These are phyloP conservation scores for Tetragnatha versicolor DNA, from an alignment of 1,140 invertebrate species.

Conservation along the genomic window DNA sequence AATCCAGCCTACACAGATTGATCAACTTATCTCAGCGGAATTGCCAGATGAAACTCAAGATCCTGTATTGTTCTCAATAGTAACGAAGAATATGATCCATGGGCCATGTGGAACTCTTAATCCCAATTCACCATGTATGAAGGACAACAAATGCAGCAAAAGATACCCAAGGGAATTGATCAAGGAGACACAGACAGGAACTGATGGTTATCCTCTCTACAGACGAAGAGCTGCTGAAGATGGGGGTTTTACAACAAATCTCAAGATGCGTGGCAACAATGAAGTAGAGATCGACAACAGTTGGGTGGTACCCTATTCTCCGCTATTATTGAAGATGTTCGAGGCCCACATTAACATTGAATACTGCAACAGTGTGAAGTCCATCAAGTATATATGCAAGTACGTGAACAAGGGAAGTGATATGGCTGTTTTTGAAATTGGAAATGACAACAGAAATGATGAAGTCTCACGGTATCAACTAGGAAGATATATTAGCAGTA, in stretches of 20 bases:
- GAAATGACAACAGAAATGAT: constrained; percentile 53
- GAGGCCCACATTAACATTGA: constrained; percentile 59
- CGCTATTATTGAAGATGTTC: constrained; percentile 45
- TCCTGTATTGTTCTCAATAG: constrained; percentile 46
- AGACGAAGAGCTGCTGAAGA: constrained; percentile 57
- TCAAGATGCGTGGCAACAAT: background rate
- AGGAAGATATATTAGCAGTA: constrained; percentile 57
- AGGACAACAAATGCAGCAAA: constrained; percentile 56
- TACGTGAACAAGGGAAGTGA: constrained; percentile 59
- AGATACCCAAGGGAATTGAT: constrained; percentile 35
- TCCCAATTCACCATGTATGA: constrained; percentile 56
- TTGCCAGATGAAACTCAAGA: constrained; percentile 31
- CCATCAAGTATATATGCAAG: constrained; percentile 65
- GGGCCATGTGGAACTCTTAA: constrained; percentile 58
- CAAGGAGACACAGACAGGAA: constrained; percentile 1
- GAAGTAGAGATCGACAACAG: constrained; percentile 63
- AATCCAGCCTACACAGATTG: constrained; percentile 23
- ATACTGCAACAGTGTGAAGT: constrained; percentile 53
- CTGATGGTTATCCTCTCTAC: constrained; percentile 59
- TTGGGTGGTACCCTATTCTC: constrained; percentile 57
- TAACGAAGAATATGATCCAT: constrained; percentile 58
- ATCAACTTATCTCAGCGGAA: constrained; percentile 49
- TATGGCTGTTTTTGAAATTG: constrained; percentile 54
- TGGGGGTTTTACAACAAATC: constrained; percentile 25
- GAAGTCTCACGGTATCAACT: constrained; percentile 57